A percentile compares a stretch with the other conserved stretches of the same genome.
Conservation (phyloP, 2,888 invertebrate species). For the Phyto melanocephala region DNA sequence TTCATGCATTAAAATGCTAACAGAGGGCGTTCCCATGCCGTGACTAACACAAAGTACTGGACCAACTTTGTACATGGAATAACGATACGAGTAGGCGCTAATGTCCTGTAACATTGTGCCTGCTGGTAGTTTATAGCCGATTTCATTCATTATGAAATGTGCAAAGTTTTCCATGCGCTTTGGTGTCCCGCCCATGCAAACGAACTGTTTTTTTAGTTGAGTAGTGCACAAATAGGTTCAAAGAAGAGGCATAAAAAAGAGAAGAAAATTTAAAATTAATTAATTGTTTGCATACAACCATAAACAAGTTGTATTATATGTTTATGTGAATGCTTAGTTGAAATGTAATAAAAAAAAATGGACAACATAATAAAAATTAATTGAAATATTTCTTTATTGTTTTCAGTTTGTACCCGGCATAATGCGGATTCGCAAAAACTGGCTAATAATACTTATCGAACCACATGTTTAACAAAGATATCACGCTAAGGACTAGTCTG, state of each 20-base stretch:
- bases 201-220: slow-evolving; percentile 84
- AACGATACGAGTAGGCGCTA: slow-evolving; percentile 93
- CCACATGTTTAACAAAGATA: too few species aligned
- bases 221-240: background rate
- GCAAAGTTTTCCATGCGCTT: slow-evolving; percentile 96
- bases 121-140: slow-evolving; percentile 92
- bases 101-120: slow-evolving; percentile 93
- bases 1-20: slow-evolving; percentile 96
- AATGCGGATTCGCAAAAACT: too few species aligned
- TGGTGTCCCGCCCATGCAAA: slow-evolving; percentile 97
- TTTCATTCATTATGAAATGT: slow-evolving; percentile 92
- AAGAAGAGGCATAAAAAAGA: background rate
- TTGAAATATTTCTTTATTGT: background rate
- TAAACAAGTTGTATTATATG: background rate
- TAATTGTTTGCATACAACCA: too few species aligned
- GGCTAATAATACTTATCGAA: too few species aligned
- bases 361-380: background rate
- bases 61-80: slow-evolving; percentile 93
- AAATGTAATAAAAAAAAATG: background rate
- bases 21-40: slow-evolving; percentile 98
- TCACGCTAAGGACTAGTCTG: too few species aligned
- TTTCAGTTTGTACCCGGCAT: background rate
- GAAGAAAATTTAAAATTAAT: background rate
- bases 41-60: slow-evolving; percentile 82
- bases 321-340: background rate